Conservation (phyloP, 2,888 invertebrate genomes). For the Drosophila setosimentum region DNA sequence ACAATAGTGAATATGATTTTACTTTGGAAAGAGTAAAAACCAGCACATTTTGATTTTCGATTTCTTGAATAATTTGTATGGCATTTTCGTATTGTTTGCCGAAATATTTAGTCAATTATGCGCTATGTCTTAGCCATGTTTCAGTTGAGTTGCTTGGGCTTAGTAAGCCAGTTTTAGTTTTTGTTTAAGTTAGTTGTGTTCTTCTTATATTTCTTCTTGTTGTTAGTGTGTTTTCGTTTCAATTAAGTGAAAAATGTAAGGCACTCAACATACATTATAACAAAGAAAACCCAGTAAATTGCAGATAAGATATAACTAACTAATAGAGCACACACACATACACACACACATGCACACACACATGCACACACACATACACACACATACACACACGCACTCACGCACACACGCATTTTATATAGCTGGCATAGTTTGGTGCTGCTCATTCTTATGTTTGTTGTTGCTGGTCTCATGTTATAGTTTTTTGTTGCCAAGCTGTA, state of each 20-base stretch:
- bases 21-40: neutral
- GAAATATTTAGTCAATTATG: slow-evolving; percentile 37
- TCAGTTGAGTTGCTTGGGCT: slow-evolving; percentile 15
- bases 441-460: slow-evolving; percentile 36
- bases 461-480: slow-evolving; percentile 33
- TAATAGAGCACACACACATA: slow-evolving; percentile 28
- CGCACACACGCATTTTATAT: slow-evolving; percentile 7
- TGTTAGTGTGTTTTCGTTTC: slow-evolving; percentile 44
- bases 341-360: neutral
- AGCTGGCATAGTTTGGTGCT: slow-evolving; percentile 67
- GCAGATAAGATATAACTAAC: slow-evolving; percentile 70
- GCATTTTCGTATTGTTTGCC: slow-evolving; percentile 7
- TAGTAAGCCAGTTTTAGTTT: slow-evolving; percentile 1
- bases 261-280: slow-evolving; percentile 40
- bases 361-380: neutral
- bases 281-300: slow-evolving; percentile 50
- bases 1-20: neutral
- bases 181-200: slow-evolving; percentile 6
- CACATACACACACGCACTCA: neutral
- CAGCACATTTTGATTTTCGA: slow-evolving; percentile 24
- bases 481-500: slow-evolving; percentile 69
- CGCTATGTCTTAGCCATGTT: slow-evolving; percentile 28
- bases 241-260: slow-evolving; percentile 65
- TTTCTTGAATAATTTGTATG: slow-evolving; percentile 38
- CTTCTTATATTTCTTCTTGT: neutral